Conservation (phyloP, 2,888 invertebrate genomes). For the Drosophila monieri region DNA sequence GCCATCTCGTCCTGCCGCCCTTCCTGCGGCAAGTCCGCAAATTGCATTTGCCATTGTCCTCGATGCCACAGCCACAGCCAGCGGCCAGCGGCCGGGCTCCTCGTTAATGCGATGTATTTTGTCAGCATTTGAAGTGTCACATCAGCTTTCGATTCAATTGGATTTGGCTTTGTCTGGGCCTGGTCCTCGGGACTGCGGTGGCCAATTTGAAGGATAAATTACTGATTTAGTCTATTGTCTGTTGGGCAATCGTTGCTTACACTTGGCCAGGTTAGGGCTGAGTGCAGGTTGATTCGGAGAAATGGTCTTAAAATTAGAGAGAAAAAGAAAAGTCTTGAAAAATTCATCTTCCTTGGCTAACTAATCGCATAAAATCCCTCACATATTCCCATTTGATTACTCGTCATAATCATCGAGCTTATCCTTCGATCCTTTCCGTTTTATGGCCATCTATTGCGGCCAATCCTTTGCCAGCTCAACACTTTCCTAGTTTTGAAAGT, state of each 20-base stretch:
- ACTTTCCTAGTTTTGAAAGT: conserved; percentile 30
- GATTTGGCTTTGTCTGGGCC: conserved; percentile 36
- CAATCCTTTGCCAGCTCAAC: conserved; percentile 47
- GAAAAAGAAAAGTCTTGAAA: not conserved
- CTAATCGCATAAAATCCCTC: conserved; percentile 11
- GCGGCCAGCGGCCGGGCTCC: conserved; percentile 7
- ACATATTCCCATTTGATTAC: conserved; percentile 25
- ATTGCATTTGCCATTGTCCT: conserved; percentile 63
- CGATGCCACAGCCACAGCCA: not conserved
- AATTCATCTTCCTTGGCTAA: not conserved
- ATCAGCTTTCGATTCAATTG: conserved; percentile 42
- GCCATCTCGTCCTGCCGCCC: not conserved
- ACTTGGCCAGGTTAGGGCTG: not conserved
- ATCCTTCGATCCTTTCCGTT: conserved; percentile 12
- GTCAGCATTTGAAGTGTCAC: conserved; percentile 71
- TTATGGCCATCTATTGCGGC: conserved; percentile 17
- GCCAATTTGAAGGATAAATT: conserved; percentile 37
- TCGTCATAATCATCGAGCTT: conserved; percentile 35
- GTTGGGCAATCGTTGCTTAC: conserved; percentile 29
- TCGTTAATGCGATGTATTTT: conserved; percentile 74
- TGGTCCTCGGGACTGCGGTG: conserved; percentile 9
- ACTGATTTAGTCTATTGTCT: conserved; percentile 48
- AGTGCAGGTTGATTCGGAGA: not conserved
- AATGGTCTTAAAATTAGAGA: not conserved
- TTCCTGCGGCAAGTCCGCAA: conserved; percentile 36